A percentile compares a stretch with the other conserved stretches of the same genome.
phyloP scores from a whole-genome alignment of 2,797 vertebrate species.

The Poeciliopsis paucimaculata region DNA sequence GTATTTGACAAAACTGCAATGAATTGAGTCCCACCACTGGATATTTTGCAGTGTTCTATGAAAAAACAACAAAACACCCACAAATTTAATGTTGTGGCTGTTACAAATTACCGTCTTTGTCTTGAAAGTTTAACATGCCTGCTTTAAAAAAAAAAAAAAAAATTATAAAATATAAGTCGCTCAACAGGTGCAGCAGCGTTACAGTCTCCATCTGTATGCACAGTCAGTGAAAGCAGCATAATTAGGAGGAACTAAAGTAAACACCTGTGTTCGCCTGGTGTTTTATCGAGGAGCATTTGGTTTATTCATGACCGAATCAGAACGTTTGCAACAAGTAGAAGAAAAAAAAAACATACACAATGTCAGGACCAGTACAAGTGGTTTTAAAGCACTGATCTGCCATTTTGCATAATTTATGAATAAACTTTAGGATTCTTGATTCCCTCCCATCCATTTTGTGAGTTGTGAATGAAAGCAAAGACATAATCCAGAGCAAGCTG shows the following conservation, averaged over 20 bases:
- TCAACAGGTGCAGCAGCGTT: not conserved
- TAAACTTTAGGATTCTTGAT: not conserved
- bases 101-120: not conserved
- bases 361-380: not conserved
- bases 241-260: not conserved
- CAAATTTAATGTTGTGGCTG: not conserved
- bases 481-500: not conserved
- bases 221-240: not conserved
- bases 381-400: not conserved
- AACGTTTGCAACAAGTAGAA: not conserved
- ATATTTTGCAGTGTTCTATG: not conserved
- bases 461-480: not conserved
- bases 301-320: not conserved
- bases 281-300: not conserved
- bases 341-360: not conserved
- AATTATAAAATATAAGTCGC: not conserved
- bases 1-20: too few relatives aligned
- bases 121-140: not conserved
- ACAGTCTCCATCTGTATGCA: not conserved
- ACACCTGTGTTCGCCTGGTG: not conserved
- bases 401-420: constrained; percentile 1
- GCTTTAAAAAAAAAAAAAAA: not conserved
- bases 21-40: not conserved
- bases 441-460: not conserved
- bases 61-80: not conserved